Evolutionary conservation across 2,797 vertebrate genomes (phyloP).

Genomic region (Pseudotriccus pelzelni): DNA sequence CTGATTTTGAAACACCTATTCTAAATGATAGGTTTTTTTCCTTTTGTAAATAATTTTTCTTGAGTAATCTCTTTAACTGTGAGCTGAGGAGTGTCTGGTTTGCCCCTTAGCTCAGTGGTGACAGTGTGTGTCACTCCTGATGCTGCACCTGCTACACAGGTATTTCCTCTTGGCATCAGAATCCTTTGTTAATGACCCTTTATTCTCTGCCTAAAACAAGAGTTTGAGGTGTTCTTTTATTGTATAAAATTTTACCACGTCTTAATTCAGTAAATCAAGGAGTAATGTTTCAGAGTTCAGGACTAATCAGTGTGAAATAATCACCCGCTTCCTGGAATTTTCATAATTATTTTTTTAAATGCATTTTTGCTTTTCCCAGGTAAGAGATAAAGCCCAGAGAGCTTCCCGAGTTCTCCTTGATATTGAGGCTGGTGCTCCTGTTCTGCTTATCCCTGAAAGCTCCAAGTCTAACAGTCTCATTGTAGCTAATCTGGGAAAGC

Average conservation of each 20-base stretch:
- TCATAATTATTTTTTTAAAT: neutral
- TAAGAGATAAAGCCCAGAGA: constrained; percentile 89
- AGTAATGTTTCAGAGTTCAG: neutral
- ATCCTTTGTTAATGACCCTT: neutral
- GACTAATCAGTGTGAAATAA: neutral
- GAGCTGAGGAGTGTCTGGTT: neutral
- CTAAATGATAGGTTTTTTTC: rapidly evolving
- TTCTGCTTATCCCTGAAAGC: constrained; percentile 94
- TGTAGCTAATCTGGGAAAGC: constrained; percentile 94
- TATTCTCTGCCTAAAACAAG: neutral
- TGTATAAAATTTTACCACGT: neutral
- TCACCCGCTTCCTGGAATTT: neutral
- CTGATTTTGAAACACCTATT: neutral
- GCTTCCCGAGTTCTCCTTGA: constrained; percentile 89
- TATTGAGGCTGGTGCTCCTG: constrained; percentile 93
- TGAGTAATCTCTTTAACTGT: neutral
- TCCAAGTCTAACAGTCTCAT: constrained; percentile 89
- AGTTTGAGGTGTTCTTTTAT: neutral
- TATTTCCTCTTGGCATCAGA: neutral
- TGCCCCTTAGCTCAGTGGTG: neutral
- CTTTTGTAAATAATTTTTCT: neutral
- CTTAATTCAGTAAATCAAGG: neutral
- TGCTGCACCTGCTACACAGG: neutral
- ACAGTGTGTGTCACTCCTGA: neutral
- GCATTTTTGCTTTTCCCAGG: constrained; percentile 73